Evolutionary conservation across 2,888 invertebrate species (phyloP).

Genomic region (Limnephilus lunatus): DNA sequence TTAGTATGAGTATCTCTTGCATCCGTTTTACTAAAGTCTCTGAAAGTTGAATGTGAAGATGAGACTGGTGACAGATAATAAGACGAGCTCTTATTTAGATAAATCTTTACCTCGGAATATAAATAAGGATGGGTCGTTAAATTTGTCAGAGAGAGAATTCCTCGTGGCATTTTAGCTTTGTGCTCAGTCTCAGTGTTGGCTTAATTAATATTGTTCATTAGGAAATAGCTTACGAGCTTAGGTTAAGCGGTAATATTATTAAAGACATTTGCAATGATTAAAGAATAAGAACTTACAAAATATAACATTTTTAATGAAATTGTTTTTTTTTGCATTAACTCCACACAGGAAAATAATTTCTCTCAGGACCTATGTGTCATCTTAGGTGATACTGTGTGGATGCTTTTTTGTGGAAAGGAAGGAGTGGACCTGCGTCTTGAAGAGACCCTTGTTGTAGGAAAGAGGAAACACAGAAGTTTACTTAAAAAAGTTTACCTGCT

Average conservation of each 20-base stretch:
- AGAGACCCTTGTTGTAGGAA: too few relatives aligned
- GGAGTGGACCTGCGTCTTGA: too few relatives aligned
- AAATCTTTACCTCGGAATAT: constrained; percentile 54
- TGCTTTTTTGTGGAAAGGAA: too few relatives aligned
- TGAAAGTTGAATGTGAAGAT: neutral
- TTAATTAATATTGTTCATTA: neutral
- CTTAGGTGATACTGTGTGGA: too few relatives aligned
- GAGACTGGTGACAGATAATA: constrained; percentile 12
- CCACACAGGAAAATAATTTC: too few relatives aligned
- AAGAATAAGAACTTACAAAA: neutral
- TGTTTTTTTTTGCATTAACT: too few relatives aligned
- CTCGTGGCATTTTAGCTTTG: constrained; percentile 2
- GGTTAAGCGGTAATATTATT: neutral
- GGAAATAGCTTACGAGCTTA: neutral
- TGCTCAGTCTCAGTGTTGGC: neutral
- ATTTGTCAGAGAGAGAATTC: constrained; percentile 53
- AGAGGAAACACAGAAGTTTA: too few relatives aligned
- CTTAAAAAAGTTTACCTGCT: too few relatives aligned
- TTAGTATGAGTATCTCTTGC: neutral
- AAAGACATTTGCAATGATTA: neutral
- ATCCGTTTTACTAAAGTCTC: neutral
- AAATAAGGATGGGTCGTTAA: constrained; percentile 57
- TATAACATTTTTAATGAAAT: too few relatives aligned
- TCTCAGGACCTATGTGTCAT: too few relatives aligned
- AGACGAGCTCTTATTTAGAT: constrained; percentile 21